Evolutionary conservation across 2,113 vertebrate genomes (phyloP), one percentile per base, ranked within the genome.

Genomic region (Bufo bufo): DNA sequence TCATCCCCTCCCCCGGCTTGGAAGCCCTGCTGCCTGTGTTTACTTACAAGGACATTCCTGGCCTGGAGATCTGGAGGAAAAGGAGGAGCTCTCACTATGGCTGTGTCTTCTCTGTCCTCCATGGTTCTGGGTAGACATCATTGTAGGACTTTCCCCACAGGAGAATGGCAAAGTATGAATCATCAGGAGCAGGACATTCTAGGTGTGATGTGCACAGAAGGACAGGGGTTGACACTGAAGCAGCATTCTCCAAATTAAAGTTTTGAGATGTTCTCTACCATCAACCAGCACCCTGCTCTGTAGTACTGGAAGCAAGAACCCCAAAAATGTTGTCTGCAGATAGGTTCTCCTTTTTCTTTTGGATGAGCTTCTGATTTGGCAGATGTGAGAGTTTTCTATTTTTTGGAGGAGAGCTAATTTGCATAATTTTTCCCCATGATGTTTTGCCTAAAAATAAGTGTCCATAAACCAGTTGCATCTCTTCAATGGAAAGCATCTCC

Each of bases 31-130:
- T 16, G 13, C 16, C 71, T 19, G 4, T 74, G 71, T 74, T 74
- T 50, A 75, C 13, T 49, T 50, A 75, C 72, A 75, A 75, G 47
- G 72, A 75, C 72, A 75, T 75, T 75, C 72, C 72, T 20, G 72
- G 71, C 47, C 17, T 19, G 47, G 47, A 50, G 72, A 19, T 50
- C 47, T 75, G 66, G 66, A 69, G 66, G 65, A 69, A 69, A 33
- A 69, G n/a, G 23, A 66, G 7, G 4, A 66, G 63, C n/a, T 7
- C 63, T 66, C 20, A 20, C n/a, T 1, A 0, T 49, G 43, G 16
- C 71, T 20, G 33, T 14, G n/a, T 75, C 72, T 9, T 49, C 45
- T 75, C 16, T 20, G 71, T 49, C 72, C 17, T 50, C 47, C 16
- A 50, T 50, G 9, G 9, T 50, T 50, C 1, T 49, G 47, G 45